Evolutionary conservation across 1,140 invertebrate genomes (phyloP).

Genomic region (Tetramorium simillimum): DNA sequence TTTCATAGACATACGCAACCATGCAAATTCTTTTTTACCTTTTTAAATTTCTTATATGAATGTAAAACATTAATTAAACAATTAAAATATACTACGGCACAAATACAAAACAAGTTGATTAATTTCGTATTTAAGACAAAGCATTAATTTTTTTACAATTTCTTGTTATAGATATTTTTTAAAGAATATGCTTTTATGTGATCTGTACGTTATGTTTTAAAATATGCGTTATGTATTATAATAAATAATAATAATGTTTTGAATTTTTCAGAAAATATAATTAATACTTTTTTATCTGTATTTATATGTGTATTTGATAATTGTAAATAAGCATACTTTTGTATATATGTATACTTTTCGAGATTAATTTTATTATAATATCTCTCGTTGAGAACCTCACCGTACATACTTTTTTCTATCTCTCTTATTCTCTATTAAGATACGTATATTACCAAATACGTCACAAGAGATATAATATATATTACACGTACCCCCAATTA

Average conservation of each 20-base stretch:
- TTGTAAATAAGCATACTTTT: constrained; percentile 29
- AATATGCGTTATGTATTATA: not conserved
- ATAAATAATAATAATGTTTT: not conserved
- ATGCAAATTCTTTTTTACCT: not conserved
- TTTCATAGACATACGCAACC: too few species aligned
- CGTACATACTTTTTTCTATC: not conserved
- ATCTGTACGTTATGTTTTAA: not conserved
- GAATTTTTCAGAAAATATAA: not conserved
- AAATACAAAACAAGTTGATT: not conserved
- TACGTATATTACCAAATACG: not conserved
- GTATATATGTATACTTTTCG: not conserved
- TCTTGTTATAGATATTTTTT: not conserved
- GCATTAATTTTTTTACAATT: not conserved
- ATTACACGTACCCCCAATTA: not conserved
- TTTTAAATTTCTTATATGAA: not conserved
- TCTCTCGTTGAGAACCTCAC: not conserved
- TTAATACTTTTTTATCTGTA: not conserved
- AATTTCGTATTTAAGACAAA: not conserved
- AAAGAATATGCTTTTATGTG: not conserved
- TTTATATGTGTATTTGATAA: constrained; percentile 3
- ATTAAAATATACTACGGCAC: not conserved
- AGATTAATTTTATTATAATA: not conserved
- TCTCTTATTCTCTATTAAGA: not conserved
- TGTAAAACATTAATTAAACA: not conserved
- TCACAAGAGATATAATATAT: not conserved